Evolutionary conservation across 2,113 vertebrate genomes (phyloP).

Genomic region (Corythornis cristatus): DNA sequence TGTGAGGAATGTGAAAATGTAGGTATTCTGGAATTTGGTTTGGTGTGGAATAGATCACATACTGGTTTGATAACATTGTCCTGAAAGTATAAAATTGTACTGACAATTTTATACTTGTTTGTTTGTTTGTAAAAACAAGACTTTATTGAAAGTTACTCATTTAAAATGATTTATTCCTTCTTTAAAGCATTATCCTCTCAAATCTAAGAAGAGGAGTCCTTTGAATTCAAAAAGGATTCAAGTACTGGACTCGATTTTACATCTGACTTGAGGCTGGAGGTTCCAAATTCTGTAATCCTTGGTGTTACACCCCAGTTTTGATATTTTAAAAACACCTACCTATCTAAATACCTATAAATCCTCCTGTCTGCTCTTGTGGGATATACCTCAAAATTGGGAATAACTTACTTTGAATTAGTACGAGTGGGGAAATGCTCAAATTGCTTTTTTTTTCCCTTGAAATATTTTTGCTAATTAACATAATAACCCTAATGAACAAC

Average conservation of each 20-base stretch:
- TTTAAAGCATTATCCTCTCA: slow-evolving; percentile 57
- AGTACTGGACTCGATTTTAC: not conserved
- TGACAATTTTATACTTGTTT: slow-evolving; percentile 60
- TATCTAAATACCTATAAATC: not conserved
- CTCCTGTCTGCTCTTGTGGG: not conserved
- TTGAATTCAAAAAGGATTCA: slow-evolving; percentile 24
- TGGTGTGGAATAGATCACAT: slow-evolving; percentile 62
- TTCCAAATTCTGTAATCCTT: slow-evolving; percentile 24
- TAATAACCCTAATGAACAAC: slow-evolving; percentile 25
- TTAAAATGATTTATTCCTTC: slow-evolving; percentile 8
- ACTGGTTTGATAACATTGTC: slow-evolving; percentile 47
- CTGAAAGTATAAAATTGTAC: slow-evolving; percentile 63
- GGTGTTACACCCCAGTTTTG: not conserved
- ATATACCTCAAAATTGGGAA: not conserved
- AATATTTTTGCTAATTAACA: not conserved
- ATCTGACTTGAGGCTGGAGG: slow-evolving; percentile 20
- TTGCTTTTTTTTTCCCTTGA: not conserved
- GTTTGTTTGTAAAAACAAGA: slow-evolving; percentile 43
- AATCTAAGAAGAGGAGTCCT: not conserved
- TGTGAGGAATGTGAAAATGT: slow-evolving; percentile 99
- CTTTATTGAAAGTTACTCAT: slow-evolving; percentile 14
- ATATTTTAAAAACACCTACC: not conserved
- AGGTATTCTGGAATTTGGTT: slow-evolving; percentile 79
- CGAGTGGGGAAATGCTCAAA: slow-evolving; percentile 55
- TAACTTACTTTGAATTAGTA: not conserved